phyloP scores from a whole-genome alignment of 2,888 invertebrate genomes.

The Quadriops clusia region DNA sequence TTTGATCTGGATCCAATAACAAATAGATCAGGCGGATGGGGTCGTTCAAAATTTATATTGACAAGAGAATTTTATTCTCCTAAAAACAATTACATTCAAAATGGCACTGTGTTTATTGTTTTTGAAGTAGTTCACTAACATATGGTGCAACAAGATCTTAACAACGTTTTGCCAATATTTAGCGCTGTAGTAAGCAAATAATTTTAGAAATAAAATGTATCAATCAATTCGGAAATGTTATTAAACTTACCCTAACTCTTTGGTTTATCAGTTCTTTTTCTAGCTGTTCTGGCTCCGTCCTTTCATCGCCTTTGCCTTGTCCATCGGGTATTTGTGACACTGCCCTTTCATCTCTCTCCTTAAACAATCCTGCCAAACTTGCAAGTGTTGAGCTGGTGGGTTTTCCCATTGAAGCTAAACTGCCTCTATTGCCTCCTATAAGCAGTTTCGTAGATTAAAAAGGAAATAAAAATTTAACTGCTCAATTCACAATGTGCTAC shows the following conservation, averaged over 20 bases:
- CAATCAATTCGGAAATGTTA: conserved; percentile 5
- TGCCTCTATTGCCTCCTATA: conserved; percentile 60
- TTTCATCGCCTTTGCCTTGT: conserved; percentile 22
- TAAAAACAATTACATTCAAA: no score
- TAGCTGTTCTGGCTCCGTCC: conserved; percentile 21
- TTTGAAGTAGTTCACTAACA: no score
- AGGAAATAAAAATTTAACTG: no score
- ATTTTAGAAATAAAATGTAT: background rate
- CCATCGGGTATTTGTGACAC: conserved; percentile 30
- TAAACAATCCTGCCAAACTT: conserved; percentile 70
- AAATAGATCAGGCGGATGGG: no score
- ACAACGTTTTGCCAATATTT: no score
- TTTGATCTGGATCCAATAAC: no score
- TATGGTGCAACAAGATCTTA: no score
- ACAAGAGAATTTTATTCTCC: no score
- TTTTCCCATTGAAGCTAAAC: conserved; percentile 74
- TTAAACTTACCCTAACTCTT: conserved; percentile 34
- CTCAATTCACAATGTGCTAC: no score
- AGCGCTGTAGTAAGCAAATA: background rate
- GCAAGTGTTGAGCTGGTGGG: conserved; percentile 78
- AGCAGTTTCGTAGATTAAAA: background rate
- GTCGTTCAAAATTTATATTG: no score
- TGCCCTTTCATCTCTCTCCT: conserved; percentile 35
- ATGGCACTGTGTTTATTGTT: no score
- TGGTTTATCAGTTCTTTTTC: conserved; percentile 41